Base-by-base conservation (phyloP, 35 echinoderm and acorn worm genomes). In the Ophioderma brevispina region DNA sequence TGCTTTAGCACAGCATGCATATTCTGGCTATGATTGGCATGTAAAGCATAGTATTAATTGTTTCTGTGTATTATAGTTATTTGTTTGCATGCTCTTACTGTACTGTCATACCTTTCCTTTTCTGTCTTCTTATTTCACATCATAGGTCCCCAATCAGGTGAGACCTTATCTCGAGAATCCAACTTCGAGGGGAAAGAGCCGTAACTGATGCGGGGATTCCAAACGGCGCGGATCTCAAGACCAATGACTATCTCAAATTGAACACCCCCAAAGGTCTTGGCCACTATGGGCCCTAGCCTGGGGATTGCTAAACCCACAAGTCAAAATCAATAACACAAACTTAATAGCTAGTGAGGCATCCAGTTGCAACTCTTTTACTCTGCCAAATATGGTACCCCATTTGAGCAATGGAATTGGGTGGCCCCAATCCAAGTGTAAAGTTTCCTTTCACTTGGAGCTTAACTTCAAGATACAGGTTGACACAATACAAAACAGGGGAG, bases 81-180 rank as follows among this genome's bases (percentile, higher is more conserved):
- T 46, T 8, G 41, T 46, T 46, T 8, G 41, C 41, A 8, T 46
- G 41, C 41, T 46, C 17, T 46, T 70, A 70, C 10, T 70, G 28
- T 70, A 15, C 10, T 70, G 8, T 8, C 21, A 70, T 18, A 32
- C 21, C 36, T 85, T 85, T 5, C 40, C 40, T 33, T 59, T 64
- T 37, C 79, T 81, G 33, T 46, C 81, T 85, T 63, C 37, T 31
- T 8, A 28, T 36, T 55, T 59, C 83, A 21, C 70, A 36, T 64
- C 28, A 31, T 64, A 85, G 83, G 37, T 64, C 36, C 83, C 83
- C 1, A 85, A 37, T 33, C 46, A 85, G 83, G 83, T 85, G 63
- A 85, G 52, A 75, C 6, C 10, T 70, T 70, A 70, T 70, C 28
- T 70, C 23, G 41, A 46, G 17, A 17, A 46, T 46, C 23, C 59